phyloP scores from a whole-genome alignment of 2,113 vertebrate genomes.

The Tragelaphus scriptus region DNA sequence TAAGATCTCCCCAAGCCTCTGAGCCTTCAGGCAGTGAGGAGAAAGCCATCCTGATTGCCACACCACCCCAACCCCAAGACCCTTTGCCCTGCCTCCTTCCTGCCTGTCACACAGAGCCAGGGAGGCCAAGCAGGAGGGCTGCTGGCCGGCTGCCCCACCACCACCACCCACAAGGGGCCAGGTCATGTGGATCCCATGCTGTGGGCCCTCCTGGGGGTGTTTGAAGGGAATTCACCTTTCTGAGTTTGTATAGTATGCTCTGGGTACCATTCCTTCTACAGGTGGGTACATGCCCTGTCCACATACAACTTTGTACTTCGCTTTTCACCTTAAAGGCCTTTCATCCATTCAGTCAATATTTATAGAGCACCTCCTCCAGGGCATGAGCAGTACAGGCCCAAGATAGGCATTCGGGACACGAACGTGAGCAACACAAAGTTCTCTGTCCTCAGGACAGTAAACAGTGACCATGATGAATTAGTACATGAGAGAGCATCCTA shows the following conservation, averaged over 20 bases:
- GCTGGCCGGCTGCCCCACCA: not conserved
- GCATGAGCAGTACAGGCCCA: not conserved
- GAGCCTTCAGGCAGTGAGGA: no score
- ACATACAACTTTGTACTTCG: not conserved
- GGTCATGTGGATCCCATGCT: no score
- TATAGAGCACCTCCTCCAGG: not conserved
- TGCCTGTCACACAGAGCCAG: not conserved
- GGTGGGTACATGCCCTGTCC: not conserved
- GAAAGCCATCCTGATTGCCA: not conserved
- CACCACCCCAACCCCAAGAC: not conserved
- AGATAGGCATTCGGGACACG: not conserved
- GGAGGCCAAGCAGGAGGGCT: not conserved
- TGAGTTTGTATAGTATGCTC: not conserved
- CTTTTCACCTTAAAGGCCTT: not conserved
- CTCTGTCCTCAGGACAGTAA: not conserved
- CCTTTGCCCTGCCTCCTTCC: not conserved
- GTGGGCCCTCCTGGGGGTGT: not conserved
- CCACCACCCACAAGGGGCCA: rapidly evolving
- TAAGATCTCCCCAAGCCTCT: not conserved
- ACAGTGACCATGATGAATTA: rapidly evolving
- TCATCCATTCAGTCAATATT: not conserved
- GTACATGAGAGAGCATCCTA: not conserved
- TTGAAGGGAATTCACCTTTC: not conserved
- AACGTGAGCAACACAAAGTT: not conserved
- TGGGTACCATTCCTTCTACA: not conserved